These are phyloP conservation scores for Diplodus puntazzo DNA, from an alignment of 2,797 vertebrate genomes.

Conservation along the genomic window DNA sequence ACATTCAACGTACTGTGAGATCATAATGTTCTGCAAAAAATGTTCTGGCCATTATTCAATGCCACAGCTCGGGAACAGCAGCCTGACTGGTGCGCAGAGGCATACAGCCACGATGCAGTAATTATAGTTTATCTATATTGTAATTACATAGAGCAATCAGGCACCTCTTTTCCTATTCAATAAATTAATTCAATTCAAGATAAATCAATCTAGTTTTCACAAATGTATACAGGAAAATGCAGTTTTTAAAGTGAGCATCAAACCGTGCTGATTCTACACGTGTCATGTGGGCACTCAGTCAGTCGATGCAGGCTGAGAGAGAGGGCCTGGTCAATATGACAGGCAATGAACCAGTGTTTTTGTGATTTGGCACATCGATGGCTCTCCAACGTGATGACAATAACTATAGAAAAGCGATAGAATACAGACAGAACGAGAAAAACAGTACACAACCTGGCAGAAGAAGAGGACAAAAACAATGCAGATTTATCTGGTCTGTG, in stretches of 20 bases:
- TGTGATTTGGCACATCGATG: conserved; percentile 16
- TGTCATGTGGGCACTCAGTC: not conserved
- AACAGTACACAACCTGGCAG: not conserved
- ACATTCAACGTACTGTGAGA: no score
- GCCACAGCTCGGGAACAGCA: no score
- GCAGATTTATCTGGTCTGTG: conserved; percentile 26
- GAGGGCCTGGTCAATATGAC: conserved; percentile 28
- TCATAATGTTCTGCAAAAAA: no score
- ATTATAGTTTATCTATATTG: no score
- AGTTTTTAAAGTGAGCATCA: not conserved
- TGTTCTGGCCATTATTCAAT: no score
- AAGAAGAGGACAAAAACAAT: conserved; percentile 16
- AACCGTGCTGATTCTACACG: not conserved
- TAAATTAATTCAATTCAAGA: no score
- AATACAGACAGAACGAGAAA: conserved; percentile 1
- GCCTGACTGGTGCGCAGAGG: no score
- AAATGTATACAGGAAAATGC: not conserved
- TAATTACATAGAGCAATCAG: no score
- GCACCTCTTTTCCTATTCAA: no score
- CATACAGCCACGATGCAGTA: no score
- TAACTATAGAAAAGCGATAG: conserved; percentile 22
- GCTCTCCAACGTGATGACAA: conserved; percentile 37
- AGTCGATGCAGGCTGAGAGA: not conserved
- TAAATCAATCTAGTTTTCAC: not conserved
- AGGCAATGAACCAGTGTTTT: conserved; percentile 26